Conservation (phyloP, 2,797 vertebrate genomes). For the Cynodonichthys magdalenae region DNA sequence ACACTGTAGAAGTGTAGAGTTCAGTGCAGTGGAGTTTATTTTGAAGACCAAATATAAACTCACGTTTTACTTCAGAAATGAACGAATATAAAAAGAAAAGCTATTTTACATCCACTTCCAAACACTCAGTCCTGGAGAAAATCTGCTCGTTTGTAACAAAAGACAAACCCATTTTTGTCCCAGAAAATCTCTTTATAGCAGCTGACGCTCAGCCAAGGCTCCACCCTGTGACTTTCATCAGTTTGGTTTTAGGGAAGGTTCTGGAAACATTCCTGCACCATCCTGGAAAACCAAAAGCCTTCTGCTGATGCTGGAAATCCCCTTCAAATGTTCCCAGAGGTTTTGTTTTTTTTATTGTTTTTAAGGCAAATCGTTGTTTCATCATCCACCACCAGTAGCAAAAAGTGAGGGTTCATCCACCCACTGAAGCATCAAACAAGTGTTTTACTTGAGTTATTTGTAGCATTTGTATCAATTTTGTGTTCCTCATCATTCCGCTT, state of each 20-base stretch:
- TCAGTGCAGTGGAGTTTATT: background rate
- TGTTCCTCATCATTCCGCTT: background rate
- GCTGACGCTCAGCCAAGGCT: background rate
- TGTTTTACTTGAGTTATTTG: too few relatives aligned
- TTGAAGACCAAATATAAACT: background rate
- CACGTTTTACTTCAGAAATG: background rate
- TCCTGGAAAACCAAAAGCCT: background rate
- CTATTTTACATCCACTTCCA: too few relatives aligned
- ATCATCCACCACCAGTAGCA: too few relatives aligned
- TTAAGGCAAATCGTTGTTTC: background rate
- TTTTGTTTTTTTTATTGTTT: background rate
- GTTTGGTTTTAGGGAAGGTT: background rate
- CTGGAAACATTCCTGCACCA: slow-evolving; percentile 1
- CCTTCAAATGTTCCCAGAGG: too few relatives aligned
- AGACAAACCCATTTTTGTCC: background rate
- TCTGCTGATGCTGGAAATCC: background rate
- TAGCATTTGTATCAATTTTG: too few relatives aligned
- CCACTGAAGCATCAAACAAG: too few relatives aligned
- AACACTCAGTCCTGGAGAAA: too few relatives aligned
- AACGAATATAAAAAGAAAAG: too few relatives aligned
- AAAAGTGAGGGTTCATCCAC: too few relatives aligned
- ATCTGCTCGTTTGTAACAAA: background rate
- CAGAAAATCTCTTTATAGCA: background rate
- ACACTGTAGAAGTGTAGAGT: background rate
- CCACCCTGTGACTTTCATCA: background rate